Evolutionary conservation across 2,113 vertebrate genomes (phyloP), one percentile per base, ranked within the genome.

Genomic region (Myanophis thanlyinensis): DNA sequence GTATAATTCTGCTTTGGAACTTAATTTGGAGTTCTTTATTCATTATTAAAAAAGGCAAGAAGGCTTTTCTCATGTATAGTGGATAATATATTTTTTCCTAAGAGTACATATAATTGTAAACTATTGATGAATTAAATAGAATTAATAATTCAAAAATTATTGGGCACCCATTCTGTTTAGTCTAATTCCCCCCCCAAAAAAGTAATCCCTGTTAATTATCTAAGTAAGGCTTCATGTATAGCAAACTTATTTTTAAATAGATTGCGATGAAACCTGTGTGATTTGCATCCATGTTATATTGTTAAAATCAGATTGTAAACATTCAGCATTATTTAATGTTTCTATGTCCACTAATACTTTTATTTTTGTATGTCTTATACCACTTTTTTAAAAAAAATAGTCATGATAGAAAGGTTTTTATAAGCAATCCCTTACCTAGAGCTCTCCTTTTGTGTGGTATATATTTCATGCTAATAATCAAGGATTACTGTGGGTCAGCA

Each of bases 381-480:
- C 0, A 3, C 46, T 93, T 96, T 90, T 95, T 93, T 95, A 59
- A 93, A 44, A 54, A 30, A 91, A 12, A 40, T 53, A 85, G 9
- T 67, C 93, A 90, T 94, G 94, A 93, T 86, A 80, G 91, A 96
- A 95, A 86, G 22, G 96, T 91, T 97, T 97, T 91, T 97, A 35
- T n/a, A 94, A 97, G 95, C 95, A 90, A 96, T 96, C 94, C 84
- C 95, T 95, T 94, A 90, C 5, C 94, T 95, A 25, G 8, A 91
- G 90, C 87, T 95, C 90, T 53, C 22, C 94, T 97, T 94, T 97
- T 94, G 35, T 90, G 27, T 91, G 93, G 95, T 96, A 10, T 97
- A 22, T 96, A 95, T 97, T 97, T 97, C 97, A 96, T 95, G 94
- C 97, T 97, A 97, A 97, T 98, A 97, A 97, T 95, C 95, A 95